Percentiles rank a stretch among this genome's conserved stretches.
Conservation (phyloP, 1,140 invertebrate genomes). For the Drosophila gunungcola region DNA sequence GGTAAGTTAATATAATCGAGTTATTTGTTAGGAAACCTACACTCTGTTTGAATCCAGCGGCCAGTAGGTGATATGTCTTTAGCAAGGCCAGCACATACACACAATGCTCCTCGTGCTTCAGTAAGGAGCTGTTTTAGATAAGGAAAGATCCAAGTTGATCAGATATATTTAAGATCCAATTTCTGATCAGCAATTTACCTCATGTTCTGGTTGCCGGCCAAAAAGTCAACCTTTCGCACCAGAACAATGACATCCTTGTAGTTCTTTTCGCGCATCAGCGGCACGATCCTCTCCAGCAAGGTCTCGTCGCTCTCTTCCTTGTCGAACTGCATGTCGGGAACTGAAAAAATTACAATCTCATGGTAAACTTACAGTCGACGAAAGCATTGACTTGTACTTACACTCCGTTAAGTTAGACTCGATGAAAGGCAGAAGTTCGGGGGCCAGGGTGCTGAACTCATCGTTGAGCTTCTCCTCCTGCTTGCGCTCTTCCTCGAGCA, state of each 20-base stretch:
- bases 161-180: neutral
- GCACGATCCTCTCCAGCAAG: slow-evolving; percentile 57
- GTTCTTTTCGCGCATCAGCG: slow-evolving; percentile 63
- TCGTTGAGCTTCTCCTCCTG: slow-evolving; percentile 84
- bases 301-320: slow-evolving; percentile 76
- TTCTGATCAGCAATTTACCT: slow-evolving; percentile 14
- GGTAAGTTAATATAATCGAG: neutral
- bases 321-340: slow-evolving; percentile 58
- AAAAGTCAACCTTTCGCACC: slow-evolving; percentile 69
- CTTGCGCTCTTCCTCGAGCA: slow-evolving; percentile 84
- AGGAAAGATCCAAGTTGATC: no score
- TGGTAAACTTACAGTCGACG: neutral
- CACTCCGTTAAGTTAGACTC: slow-evolving; percentile 77
- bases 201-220: slow-evolving; percentile 63
- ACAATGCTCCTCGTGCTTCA: slow-evolving; percentile 69
- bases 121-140: slow-evolving; percentile 22
- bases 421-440: slow-evolving; percentile 84
- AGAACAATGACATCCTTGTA: slow-evolving; percentile 66
- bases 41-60: slow-evolving; percentile 65
- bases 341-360: slow-evolving; percentile 11
- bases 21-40: slow-evolving; percentile 32
- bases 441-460: slow-evolving; percentile 72
- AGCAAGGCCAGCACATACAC: slow-evolving; percentile 66
- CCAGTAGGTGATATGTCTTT: slow-evolving; percentile 71
- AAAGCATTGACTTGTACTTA: slow-evolving; percentile 19